phyloP scores from a whole-genome alignment of 2,797 vertebrate genomes.

The Channa striata region DNA sequence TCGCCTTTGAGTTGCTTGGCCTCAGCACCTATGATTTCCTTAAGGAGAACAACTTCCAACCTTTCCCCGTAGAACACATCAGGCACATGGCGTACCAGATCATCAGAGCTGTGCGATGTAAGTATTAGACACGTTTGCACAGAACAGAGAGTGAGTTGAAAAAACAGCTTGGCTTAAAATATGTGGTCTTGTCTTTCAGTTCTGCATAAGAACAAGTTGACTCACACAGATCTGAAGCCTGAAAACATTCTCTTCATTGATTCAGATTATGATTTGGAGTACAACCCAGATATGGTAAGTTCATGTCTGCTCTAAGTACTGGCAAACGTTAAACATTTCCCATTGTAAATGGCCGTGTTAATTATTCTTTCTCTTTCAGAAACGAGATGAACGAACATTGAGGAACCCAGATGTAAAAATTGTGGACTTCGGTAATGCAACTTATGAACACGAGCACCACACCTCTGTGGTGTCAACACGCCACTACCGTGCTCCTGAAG shows the following conservation, averaged over 20 bases:
- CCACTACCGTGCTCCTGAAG: constrained; percentile 98
- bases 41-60: constrained; percentile 96
- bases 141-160: background rate
- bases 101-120: constrained; percentile 92
- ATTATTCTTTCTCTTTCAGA: constrained; percentile 76
- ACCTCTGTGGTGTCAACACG: constrained; percentile 96
- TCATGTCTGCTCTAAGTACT: background rate
- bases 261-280: constrained; percentile 92
- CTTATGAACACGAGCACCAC: constrained; percentile 96
- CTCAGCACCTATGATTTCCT: constrained; percentile 98
- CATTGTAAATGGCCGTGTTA: background rate
- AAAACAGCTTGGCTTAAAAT: background rate
- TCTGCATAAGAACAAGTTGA: constrained; percentile 96
- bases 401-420: constrained; percentile 95
- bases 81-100: constrained; percentile 95
- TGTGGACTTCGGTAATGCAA: constrained; percentile 97
- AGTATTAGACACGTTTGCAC: constrained; percentile 71
- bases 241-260: constrained; percentile 98
- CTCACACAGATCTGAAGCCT: constrained; percentile 97
- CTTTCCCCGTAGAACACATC: constrained; percentile 94
- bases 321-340: background rate
- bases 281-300: constrained; percentile 90
- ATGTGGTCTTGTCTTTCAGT: constrained; percentile 79
- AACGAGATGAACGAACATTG: constrained; percentile 91
- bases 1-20: constrained; percentile 95